Evolutionary conservation across 2,888 invertebrate species (phyloP).

Genomic region (Patella pellucida): DNA sequence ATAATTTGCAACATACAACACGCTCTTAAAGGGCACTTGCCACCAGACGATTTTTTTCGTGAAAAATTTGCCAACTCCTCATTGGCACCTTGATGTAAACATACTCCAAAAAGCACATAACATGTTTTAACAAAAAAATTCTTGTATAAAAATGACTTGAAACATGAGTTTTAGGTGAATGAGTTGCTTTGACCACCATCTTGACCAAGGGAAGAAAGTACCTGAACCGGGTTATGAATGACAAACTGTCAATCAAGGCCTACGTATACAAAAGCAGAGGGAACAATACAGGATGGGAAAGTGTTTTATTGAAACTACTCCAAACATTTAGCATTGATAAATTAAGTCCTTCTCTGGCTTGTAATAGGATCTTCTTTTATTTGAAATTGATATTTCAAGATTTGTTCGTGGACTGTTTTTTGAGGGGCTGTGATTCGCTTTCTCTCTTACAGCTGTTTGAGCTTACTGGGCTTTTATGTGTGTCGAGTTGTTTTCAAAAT

Average conservation of each 20-base stretch:
- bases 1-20: slow-evolving; percentile 9
- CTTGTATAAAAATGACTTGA: slow-evolving; percentile 10
- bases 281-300: slow-evolving; percentile 7
- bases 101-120: not conserved
- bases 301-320: slow-evolving; percentile 9
- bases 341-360: slow-evolving; percentile 1
- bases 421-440: slow-evolving; percentile 7
- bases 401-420: slow-evolving; percentile 1
- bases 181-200: not conserved
- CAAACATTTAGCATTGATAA: not conserved
- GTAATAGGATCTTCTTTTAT: slow-evolving; percentile 2
- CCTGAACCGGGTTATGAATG: not conserved
- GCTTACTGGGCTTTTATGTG: slow-evolving; percentile 6
- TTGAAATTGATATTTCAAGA: slow-evolving; percentile 6
- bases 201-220: slow-evolving; percentile 2
- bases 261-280: not conserved
- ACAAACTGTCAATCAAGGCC: not conserved
- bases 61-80: not conserved
- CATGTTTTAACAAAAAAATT: not conserved
- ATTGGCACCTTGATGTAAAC: slow-evolving; percentile 12
- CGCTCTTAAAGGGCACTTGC: not conserved
- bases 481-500: not conserved
- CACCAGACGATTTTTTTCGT: slow-evolving; percentile 7
- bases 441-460: slow-evolving; percentile 4
- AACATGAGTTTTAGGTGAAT: slow-evolving; percentile 9